phyloP scores from a whole-genome alignment of 2,888 invertebrate genomes.

The Ischnus inquisitorius region DNA sequence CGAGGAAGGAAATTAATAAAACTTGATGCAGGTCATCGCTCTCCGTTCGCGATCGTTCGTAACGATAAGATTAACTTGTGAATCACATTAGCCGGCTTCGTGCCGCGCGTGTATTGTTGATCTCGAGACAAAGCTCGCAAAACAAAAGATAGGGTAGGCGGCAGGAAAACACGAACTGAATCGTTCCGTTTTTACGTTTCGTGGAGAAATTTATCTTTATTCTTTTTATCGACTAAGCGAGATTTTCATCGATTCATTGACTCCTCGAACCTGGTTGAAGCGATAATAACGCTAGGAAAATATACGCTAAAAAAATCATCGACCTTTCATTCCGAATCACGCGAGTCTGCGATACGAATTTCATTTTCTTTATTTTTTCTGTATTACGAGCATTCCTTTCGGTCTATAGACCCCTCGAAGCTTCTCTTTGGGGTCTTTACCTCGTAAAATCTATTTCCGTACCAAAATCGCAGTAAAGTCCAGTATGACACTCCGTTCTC shows the following conservation, averaged over 20 bases:
- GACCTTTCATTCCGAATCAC: not conserved
- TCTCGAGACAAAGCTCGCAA: not conserved
- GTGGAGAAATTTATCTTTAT: not conserved
- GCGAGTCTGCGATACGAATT: not conserved
- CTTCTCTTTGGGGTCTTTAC: conserved; percentile 12
- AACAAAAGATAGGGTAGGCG: not conserved
- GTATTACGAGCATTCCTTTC: conserved; percentile 33
- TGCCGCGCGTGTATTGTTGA: not conserved
- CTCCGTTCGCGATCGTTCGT: not conserved
- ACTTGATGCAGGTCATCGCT: not conserved
- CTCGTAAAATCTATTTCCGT: conserved; percentile 59
- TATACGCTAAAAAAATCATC: not conserved
- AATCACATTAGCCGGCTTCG: not conserved
- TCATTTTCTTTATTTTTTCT: conserved; percentile 2
- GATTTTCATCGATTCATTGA: not conserved
- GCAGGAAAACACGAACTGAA: not conserved
- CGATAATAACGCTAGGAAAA: not conserved
- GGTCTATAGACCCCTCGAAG: conserved; percentile 40
- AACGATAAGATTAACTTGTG: conserved; percentile 10
- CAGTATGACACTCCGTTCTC: not conserved
- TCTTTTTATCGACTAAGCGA: not conserved
- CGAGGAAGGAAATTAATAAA: not conserved
- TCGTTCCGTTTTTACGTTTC: not conserved
- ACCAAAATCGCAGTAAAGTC: conserved; percentile 1
- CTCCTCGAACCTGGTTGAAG: not conserved